phyloP scores from a whole-genome alignment of 2,888 invertebrate species.

The Cynaeus angustus region DNA sequence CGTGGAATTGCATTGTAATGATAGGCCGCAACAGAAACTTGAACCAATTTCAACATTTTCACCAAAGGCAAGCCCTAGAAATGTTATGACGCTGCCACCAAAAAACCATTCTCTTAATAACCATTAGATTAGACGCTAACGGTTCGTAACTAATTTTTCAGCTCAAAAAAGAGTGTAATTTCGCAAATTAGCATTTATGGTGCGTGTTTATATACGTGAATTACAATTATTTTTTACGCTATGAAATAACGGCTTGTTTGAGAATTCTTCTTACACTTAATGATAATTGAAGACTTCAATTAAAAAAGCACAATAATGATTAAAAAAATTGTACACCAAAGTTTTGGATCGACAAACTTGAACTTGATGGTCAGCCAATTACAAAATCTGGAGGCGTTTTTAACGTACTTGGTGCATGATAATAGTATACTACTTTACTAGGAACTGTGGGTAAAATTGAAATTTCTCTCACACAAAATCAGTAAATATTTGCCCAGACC shows the following conservation, averaged over 20 bases:
- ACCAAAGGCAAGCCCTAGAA: no score
- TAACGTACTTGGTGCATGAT: neutral
- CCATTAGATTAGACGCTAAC: conserved; percentile 1
- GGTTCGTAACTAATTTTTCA: conserved; percentile 21
- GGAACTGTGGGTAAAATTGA: conserved; percentile 33
- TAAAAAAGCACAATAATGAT: no score
- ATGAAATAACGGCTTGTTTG: conserved; percentile 20
- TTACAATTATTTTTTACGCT: conserved; percentile 25
- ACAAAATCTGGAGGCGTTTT: neutral
- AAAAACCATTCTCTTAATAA: no score
- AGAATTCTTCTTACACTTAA: neutral
- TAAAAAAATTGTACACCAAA: no score
- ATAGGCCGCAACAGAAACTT: no score
- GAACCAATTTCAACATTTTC: no score
- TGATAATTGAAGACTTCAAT: no score
- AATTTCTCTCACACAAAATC: conserved; percentile 13
- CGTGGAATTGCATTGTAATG: no score
- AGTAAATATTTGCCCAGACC: conserved; percentile 3
- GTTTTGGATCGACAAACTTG: conserved; percentile 1
- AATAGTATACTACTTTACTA: neutral
- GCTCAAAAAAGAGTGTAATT: conserved; percentile 13
- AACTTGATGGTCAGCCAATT: conserved; percentile 13
- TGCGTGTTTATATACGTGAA: conserved; percentile 21
- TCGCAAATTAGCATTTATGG: conserved; percentile 19
- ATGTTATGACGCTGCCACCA: no score